Evolutionary conservation across 1,140 invertebrate species (phyloP).

Genomic region (Nilaparvata lugens): DNA sequence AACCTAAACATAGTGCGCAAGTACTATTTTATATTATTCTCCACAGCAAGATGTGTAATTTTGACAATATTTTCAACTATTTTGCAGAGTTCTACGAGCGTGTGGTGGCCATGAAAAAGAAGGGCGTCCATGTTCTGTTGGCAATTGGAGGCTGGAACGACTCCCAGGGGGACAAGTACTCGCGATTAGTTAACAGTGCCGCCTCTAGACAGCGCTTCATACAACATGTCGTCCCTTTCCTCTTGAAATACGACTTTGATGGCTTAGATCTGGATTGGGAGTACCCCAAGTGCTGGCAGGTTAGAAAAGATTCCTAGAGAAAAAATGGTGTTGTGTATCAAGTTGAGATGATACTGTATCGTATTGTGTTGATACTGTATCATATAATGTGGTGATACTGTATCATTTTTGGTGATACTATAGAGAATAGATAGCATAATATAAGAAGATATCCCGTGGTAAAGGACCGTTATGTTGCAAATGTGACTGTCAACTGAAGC

Average conservation of each 20-base stretch:
- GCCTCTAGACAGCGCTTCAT: constrained; percentile 60
- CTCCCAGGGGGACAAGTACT: constrained; percentile 77
- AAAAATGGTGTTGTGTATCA: not conserved
- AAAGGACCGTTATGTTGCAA: too few relatives aligned
- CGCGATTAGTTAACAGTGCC: constrained; percentile 65
- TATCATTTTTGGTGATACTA: too few relatives aligned
- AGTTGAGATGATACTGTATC: not conserved
- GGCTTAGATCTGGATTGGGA: constrained; percentile 86
- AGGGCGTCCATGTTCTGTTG: constrained; percentile 71
- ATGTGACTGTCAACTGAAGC: too few relatives aligned
- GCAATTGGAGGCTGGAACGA: constrained; percentile 88
- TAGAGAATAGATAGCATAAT: too few relatives aligned
- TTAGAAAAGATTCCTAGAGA: constrained; percentile 33
- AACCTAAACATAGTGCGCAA: too few relatives aligned
- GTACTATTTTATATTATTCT: too few relatives aligned
- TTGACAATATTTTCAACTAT: too few relatives aligned
- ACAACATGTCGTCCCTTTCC: constrained; percentile 59
- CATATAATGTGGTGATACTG: too few relatives aligned
- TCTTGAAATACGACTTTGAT: constrained; percentile 76
- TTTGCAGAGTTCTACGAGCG: constrained; percentile 68
- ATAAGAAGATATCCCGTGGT: too few relatives aligned
- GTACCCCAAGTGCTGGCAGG: constrained; percentile 87
- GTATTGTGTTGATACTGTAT: too few relatives aligned
- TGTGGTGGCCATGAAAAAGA: constrained; percentile 64
- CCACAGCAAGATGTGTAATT: too few relatives aligned